Evolutionary conservation across 2,888 invertebrate species (phyloP), one percentile per base, ranked within the genome.

Genomic region (Archaeoteleia sp.): DNA sequence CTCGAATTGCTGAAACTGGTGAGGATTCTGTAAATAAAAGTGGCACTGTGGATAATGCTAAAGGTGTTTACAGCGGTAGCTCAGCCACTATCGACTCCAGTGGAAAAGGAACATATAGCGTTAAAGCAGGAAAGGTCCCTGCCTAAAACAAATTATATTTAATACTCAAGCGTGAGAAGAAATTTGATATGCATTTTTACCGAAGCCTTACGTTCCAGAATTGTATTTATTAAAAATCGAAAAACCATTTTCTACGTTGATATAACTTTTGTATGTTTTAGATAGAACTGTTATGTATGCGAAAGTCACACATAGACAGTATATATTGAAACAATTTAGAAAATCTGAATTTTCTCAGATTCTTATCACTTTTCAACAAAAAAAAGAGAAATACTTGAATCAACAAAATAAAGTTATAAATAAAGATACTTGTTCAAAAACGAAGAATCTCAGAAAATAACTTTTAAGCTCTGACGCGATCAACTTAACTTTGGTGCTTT

Each of bases 31-130:
- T 84, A 0, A 80, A 83, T 1, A 82, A 86, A 7, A 81, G 84
- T 12, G 87, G 87, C 9, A 79, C 78, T 7, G 86, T 87, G 8
- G 75, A 80, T 29, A 87, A 86, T 8, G 86, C 84, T 3, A 85
- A 86, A 34, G 88, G 87, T 1, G 87, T 87, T 10, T 87, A 84
- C 80, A 87, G 87, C 72, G 86, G 86, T 32, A 87, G 87, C 62
- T 86, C 87, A 1, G 82, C 87, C 1, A 82, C 84, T 2, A 78
- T 87, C 17, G 88, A 87, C 62, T 79, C 82, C 5, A 75, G 82
- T 29, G 88, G 88, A 42, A 87, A 87, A 75, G 86, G 88, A 49
- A 82, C 85, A 42, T 88, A 87, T 77, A 82, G 86, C 14, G 87
- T 87, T 0, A 81, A 86, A 46, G 87, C 88, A 1, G 88, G 88